Conservation (phyloP, 1,140 invertebrate species). For the Sarcophaga bullata region DNA sequence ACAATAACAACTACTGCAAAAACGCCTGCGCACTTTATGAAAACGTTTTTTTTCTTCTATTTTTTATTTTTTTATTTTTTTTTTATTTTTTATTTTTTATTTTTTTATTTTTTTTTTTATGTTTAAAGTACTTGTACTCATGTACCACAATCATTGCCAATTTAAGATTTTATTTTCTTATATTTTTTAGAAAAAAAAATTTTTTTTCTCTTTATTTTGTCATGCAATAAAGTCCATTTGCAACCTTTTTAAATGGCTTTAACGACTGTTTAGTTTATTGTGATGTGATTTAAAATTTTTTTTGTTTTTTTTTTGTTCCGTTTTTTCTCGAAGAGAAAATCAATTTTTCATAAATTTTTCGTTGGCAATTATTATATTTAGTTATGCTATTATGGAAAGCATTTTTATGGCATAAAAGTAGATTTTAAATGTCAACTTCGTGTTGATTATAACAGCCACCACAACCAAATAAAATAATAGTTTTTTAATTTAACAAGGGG, state of each 20-base stretch:
- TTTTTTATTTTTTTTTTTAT: too few relatives aligned
- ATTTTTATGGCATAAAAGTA: neutral
- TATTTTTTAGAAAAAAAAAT: neutral
- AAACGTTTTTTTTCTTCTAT: neutral
- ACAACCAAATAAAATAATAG: too few relatives aligned
- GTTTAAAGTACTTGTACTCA: conserved; percentile 30
- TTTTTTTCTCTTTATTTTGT: conserved; percentile 1
- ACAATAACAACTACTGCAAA: conserved; percentile 35
- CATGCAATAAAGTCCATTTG: conserved; percentile 38
- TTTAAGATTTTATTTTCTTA: conserved; percentile 11
- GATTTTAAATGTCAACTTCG: conserved; percentile 35
- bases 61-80: too few relatives aligned
- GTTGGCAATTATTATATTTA: conserved; percentile 33
- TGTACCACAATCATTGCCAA: conserved; percentile 23
- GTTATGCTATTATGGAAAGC: conserved; percentile 18
- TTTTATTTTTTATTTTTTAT: too few relatives aligned
- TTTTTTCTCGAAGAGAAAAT: conserved; percentile 17
- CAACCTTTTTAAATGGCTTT: conserved; percentile 29
- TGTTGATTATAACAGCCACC: conserved; percentile 18
- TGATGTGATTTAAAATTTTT: neutral
- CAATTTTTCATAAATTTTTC: conserved; percentile 29
- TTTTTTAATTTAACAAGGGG: too few relatives aligned
- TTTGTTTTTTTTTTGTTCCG: neutral
- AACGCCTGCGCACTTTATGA: conserved; percentile 38
- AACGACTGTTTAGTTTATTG: conserved; percentile 34